Conservation (phyloP, 1,140 invertebrate genomes). For the Himalopsyche phryganea region DNA sequence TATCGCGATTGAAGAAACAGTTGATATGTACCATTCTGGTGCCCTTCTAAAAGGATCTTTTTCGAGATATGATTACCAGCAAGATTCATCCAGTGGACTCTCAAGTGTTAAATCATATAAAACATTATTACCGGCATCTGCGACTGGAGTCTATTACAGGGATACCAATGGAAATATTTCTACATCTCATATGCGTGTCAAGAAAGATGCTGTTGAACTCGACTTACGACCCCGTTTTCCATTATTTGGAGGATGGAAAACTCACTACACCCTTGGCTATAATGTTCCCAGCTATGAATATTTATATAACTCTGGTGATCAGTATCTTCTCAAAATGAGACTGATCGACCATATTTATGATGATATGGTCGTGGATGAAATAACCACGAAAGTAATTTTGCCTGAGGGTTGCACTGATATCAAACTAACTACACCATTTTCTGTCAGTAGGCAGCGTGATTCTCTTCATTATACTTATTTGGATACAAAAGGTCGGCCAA, state of each 20-base stretch:
- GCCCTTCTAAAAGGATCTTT: conserved; percentile 93
- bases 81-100: conserved; percentile 78
- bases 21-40: conserved; percentile 89
- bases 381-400: conserved; percentile 87
- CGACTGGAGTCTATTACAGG: conserved; percentile 86
- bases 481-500: conserved; percentile 89
- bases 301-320: conserved; percentile 76
- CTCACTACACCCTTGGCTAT: conserved; percentile 94
- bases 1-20: conserved; percentile 92
- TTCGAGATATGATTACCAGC: conserved; percentile 92
- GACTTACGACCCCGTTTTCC: conserved; percentile 95
- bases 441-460: conserved; percentile 70
- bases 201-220: conserved; percentile 90
- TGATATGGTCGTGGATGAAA: conserved; percentile 91
- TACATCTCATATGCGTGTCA: conserved; percentile 85
- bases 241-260: conserved; percentile 98
- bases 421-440: conserved; percentile 79
- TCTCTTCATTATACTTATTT: conserved; percentile 89
- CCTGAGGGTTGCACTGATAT: conserved; percentile 89
- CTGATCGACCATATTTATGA: conserved; percentile 95
- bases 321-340: conserved; percentile 87
- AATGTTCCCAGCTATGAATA: conserved; percentile 97
- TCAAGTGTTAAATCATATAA: conserved; percentile 90
- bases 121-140: conserved; percentile 83
- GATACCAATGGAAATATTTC: conserved; percentile 99